phyloP scores from a whole-genome alignment of 2,113 vertebrate species.

The Sylvilagus bachmani region DNA sequence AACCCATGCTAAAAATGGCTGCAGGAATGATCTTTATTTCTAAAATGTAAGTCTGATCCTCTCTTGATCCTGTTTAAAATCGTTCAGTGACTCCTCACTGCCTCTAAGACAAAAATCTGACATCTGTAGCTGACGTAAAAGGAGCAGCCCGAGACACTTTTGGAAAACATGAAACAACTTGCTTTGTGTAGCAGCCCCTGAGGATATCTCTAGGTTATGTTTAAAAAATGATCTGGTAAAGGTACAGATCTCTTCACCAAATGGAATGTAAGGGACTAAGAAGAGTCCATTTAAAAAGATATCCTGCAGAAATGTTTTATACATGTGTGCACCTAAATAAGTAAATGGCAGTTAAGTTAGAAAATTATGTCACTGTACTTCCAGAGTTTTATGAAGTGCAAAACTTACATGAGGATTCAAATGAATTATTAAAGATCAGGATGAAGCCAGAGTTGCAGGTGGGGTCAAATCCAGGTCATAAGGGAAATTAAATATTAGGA shows the following conservation, averaged over 20 bases:
- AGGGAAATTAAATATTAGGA: constrained; percentile 54
- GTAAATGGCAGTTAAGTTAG: neutral
- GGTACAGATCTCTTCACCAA: neutral
- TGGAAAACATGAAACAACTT: neutral
- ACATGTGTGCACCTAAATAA: neutral
- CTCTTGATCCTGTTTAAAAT: constrained; percentile 4
- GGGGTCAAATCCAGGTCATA: constrained; percentile 14
- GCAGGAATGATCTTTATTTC: neutral
- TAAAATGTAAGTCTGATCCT: constrained; percentile 11
- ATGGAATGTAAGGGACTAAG: neutral
- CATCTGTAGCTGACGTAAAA: constrained; percentile 2
- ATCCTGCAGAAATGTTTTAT: neutral
- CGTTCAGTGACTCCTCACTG: neutral
- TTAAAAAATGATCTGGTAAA: constrained; percentile 7
- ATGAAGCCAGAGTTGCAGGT: constrained; percentile 13
- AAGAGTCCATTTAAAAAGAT: neutral
- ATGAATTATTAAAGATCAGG: constrained; percentile 52
- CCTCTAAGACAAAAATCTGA: neutral
- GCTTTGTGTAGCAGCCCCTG: neutral
- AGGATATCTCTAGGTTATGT: neutral
- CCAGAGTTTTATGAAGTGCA: constrained; percentile 23
- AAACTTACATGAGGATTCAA: constrained; percentile 42
- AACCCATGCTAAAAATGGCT: neutral
- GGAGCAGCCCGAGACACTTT: neutral
- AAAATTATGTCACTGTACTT: constrained; percentile 25